Percentiles rank a stretch among this genome's conserved stretches.
Conservation (phyloP, 1,140 invertebrate genomes). For the Coenobita brevimanus region DNA sequence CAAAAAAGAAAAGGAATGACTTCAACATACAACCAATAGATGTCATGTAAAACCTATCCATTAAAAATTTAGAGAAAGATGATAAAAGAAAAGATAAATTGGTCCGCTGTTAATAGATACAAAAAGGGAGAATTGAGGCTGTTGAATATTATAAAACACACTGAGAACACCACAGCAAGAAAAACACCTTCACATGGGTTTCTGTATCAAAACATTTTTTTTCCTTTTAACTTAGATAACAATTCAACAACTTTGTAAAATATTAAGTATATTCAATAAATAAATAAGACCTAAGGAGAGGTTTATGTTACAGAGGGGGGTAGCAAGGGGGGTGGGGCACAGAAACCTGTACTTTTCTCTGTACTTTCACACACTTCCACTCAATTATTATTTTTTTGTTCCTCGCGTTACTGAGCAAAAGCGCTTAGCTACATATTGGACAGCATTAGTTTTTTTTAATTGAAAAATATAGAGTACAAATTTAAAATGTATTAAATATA, state of each 20-base stretch:
- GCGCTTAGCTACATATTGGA: conserved; percentile 57
- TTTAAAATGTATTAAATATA: conserved; percentile 65
- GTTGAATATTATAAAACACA: conserved; percentile 53
- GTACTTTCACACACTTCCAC: conserved; percentile 11
- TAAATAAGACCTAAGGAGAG: conserved; percentile 60
- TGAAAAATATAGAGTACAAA: conserved; percentile 65
- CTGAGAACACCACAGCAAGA: conserved; percentile 62
- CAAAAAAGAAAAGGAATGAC: conserved; percentile 61
- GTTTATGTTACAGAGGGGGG: conserved; percentile 60
- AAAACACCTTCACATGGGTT: neutral
- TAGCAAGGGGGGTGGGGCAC: conserved; percentile 1
- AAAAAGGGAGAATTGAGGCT: conserved; percentile 36
- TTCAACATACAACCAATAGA: conserved; percentile 61
- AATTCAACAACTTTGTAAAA: conserved; percentile 63
- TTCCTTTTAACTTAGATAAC: conserved; percentile 62
- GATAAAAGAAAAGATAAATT: conserved; percentile 39
- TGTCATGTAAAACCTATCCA: conserved; percentile 59
- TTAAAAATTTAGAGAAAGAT: conserved; percentile 42
- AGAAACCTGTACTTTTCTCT: conserved; percentile 24
- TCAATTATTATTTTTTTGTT: conserved; percentile 17
- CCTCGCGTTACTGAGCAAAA: neutral
- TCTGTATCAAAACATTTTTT: too few species aligned
- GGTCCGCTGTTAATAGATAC: conserved; percentile 64
- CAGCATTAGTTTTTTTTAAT: conserved; percentile 45
- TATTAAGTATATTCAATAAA: conserved; percentile 68